Evolutionary conservation across 2,888 invertebrate genomes (phyloP), one percentile per base, ranked within the genome.

Genomic region (Acanthosepion pharaonis): DNA sequence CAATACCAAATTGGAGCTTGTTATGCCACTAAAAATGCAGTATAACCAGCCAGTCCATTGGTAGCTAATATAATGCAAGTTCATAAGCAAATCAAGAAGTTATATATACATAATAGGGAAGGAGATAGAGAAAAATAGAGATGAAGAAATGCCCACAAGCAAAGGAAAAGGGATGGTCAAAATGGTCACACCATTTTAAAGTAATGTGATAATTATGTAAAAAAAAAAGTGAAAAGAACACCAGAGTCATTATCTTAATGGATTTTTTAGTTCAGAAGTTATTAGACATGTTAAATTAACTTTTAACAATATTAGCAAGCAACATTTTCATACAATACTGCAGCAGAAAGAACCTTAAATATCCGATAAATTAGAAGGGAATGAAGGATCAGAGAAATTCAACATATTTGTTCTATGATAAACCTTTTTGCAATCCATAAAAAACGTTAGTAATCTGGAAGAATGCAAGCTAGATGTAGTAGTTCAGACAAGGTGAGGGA

Each of bases 101-200:
- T 78, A 78, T 15, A n/a, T n/a, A n/a, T 78, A n/a, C n/a, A n/a
- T 11, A 78, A 78, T n/a, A 8, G 11, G 18, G n/a, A 78, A n/a
- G n/a, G n/a, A 78, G 78, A 78, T 0, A 8, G 64, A 25, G 64
- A 25, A 28, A 64, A 28, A 78, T 28, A 28, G 78, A 78, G 78
- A 78, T 78, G 78, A 78, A 78, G 78, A 78, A n/a, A n/a, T 18
- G 78, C n/a, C 78, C 78, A 78, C 78, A 78, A 78, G 78, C 78
- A 78, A 78, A 15, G 15, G n/a, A 78, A 78, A 11, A n/a, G 78
- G 78, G n/a, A 33, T 23, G n/a, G n/a, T 59, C 6, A 59, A 23
- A 59, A 78, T n/a, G 23, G n/a, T 78, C 78, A n/a, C 11, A 78
- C 28, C 78, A n/a, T 78, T 78, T 78, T 0, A 78, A 33, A 78